A percentile compares a stretch with the other conserved stretches of the same genome.
Evolutionary conservation across 2,113 vertebrate genomes (phyloP).

Genomic region (Anarhynchus alexandrinus): DNA sequence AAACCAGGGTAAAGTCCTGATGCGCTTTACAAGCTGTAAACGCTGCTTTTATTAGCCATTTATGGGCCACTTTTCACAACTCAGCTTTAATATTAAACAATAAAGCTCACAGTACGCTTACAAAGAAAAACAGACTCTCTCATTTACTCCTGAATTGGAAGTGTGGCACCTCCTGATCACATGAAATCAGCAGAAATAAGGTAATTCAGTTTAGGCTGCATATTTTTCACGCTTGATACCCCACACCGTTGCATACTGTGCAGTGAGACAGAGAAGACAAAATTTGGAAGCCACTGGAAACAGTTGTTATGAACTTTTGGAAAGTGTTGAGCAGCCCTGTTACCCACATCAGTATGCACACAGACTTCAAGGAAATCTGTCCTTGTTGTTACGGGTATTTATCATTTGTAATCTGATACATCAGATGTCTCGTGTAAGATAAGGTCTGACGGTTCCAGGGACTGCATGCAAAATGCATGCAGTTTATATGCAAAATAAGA

Average conservation of each 20-base stretch:
- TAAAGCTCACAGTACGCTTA: conserved; percentile 72
- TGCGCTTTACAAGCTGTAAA: conserved; percentile 77
- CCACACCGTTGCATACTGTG: neutral
- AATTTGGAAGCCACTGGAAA: neutral
- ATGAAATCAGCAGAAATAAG: conserved; percentile 30
- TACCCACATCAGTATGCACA: conserved; percentile 35
- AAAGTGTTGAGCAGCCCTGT: neutral
- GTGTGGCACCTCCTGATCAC: neutral
- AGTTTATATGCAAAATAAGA: neutral
- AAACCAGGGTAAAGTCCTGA: conserved; percentile 58
- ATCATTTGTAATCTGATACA: neutral
- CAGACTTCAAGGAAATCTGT: conserved; percentile 35
- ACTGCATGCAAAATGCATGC: neutral
- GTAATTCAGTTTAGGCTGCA: neutral
- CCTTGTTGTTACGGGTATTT: conserved; percentile 15
- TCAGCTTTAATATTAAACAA: conserved; percentile 75
- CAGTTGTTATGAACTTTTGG: neutral
- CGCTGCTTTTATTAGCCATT: conserved; percentile 77
- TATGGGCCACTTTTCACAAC: conserved; percentile 74
- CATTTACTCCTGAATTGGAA: conserved; percentile 57
- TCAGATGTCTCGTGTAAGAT: neutral
- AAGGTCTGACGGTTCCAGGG: neutral
- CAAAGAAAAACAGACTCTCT: conserved; percentile 62
- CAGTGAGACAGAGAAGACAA: neutral
- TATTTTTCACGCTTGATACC: neutral